These are phyloP conservation scores for Sipha flava DNA, from an alignment of 1,140 invertebrate species.

Conservation along the genomic window DNA sequence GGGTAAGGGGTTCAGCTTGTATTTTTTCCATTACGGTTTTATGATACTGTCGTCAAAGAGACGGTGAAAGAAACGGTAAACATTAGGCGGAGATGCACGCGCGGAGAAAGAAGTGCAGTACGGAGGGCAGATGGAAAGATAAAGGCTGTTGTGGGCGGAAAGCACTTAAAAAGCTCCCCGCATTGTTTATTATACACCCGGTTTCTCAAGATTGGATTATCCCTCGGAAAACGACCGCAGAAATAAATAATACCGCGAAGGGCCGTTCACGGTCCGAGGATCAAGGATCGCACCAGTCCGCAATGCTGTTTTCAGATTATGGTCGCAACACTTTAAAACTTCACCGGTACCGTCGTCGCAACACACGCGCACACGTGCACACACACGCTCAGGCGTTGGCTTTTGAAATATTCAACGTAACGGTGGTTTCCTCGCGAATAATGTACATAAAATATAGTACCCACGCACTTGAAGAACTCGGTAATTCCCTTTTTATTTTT, in stretches of 20 bases:
- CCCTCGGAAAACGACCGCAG: conserved; percentile 28
- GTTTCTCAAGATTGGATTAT: conserved; percentile 32
- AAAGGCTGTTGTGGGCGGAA: conserved; percentile 24
- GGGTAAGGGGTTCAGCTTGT: neutral
- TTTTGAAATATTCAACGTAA: neutral
- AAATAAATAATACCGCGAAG: conserved; percentile 17
- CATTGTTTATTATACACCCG: conserved; percentile 28
- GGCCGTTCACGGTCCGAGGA: conserved; percentile 29
- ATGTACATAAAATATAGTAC: neutral
- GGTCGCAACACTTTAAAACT: conserved; percentile 27
- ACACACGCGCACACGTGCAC: neutral
- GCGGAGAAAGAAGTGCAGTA: neutral
- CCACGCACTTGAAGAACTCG: neutral
- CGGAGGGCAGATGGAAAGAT: neutral
- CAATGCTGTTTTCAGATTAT: conserved; percentile 6
- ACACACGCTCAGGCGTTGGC: neutral
- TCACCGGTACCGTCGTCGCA: neutral
- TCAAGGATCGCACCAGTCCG: conserved; percentile 5
- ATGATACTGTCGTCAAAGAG: conserved; percentile 11
- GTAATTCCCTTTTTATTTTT: neutral
- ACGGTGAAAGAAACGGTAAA: neutral
- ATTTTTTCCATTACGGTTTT: conserved; percentile 16
- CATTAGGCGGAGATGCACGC: neutral
- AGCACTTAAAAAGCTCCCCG: conserved; percentile 30
- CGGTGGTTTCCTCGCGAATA: neutral